Evolutionary conservation across 2,888 invertebrate genomes (phyloP).

Genomic region (Metopia argyrocephala): DNA sequence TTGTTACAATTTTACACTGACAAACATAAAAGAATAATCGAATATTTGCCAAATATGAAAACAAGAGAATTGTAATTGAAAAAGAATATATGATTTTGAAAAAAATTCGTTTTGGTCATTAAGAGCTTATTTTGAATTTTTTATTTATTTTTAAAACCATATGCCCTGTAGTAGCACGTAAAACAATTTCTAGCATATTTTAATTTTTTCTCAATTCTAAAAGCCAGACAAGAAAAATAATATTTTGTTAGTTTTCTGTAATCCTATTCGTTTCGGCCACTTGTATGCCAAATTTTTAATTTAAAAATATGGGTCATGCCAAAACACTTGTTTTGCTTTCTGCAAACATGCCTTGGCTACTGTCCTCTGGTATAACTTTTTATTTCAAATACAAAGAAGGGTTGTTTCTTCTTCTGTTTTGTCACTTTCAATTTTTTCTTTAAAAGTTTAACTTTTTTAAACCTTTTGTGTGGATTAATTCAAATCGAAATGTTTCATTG

Average conservation of each 20-base stretch:
- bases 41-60: no score
- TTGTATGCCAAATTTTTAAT: slow-evolving; percentile 24
- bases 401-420: slow-evolving; percentile 34
- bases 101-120: slow-evolving; percentile 55
- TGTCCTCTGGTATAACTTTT: not conserved
- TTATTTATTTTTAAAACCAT: no score
- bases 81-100: slow-evolving; percentile 41
- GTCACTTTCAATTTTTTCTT: slow-evolving; percentile 18
- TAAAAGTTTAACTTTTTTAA: slow-evolving; percentile 26
- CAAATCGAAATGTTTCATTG: no score
- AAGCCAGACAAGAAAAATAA: not conserved
- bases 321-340: slow-evolving; percentile 48
- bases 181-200: no score
- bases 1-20: slow-evolving; percentile 55
- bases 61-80: no score
- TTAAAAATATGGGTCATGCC: slow-evolving; percentile 1
- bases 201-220: not conserved
- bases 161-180: no score
- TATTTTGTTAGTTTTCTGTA: not conserved
- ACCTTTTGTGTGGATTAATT: no score
- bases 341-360: not conserved
- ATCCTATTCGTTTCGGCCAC: slow-evolving; percentile 52
- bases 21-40: slow-evolving; percentile 40
- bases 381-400: not conserved
- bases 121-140: not conserved